Percentiles rank a stretch among this genome's conserved stretches.
Conservation (phyloP, 1,140 invertebrate species). For the Neuroterus valhalla region DNA sequence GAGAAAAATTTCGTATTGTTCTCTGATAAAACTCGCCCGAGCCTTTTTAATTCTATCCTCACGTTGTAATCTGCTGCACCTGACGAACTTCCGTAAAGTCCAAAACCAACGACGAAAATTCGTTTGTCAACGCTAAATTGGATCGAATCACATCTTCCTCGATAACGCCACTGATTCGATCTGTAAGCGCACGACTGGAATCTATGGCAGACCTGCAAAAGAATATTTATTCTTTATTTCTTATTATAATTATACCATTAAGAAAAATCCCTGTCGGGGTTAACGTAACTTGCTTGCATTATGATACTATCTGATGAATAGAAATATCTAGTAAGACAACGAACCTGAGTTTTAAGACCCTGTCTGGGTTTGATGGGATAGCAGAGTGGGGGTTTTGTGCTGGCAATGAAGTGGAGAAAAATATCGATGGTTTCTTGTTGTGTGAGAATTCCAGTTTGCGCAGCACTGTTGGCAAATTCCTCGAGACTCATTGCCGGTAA, state of each 20-base stretch:
- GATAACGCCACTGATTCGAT: constrained; percentile 96
- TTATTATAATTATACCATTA: too few species aligned
- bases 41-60: constrained; percentile 91
- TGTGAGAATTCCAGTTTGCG: constrained; percentile 90
- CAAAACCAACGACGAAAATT: constrained; percentile 95
- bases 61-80: constrained; percentile 93
- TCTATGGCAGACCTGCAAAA: constrained; percentile 87
- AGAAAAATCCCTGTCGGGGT: too few species aligned
- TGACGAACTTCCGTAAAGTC: constrained; percentile 93
- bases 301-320: too few species aligned
- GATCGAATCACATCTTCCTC: constrained; percentile 93
- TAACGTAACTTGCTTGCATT: too few species aligned
- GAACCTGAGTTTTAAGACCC: constrained; percentile 91
- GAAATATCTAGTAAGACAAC: neutral
- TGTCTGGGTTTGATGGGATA: constrained; percentile 88
- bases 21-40: constrained; percentile 89
- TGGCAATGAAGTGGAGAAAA: constrained; percentile 91
- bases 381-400: constrained; percentile 86
- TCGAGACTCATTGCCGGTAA: constrained; percentile 93
- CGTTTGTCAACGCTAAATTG: constrained; percentile 94
- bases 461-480: constrained; percentile 93
- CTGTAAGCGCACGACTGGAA: constrained; percentile 97
- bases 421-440: constrained; percentile 94
- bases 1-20: constrained; percentile 95
- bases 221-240: too few species aligned